phyloP scores from a whole-genome alignment of 2,113 vertebrate species.

The Passer montanus region DNA sequence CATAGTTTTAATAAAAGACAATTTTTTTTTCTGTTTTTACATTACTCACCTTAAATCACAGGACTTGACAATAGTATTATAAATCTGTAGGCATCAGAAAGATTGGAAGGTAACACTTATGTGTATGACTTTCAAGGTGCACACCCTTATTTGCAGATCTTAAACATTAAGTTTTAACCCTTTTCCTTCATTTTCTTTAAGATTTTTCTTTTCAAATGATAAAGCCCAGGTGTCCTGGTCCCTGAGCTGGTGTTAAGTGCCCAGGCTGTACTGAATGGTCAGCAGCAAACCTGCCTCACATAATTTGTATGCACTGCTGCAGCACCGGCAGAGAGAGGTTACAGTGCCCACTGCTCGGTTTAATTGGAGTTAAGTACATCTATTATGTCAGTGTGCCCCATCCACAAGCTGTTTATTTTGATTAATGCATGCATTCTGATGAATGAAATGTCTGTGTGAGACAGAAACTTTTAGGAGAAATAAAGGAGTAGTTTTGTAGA shows the following conservation, averaged over 20 bases:
- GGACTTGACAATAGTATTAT: not conserved
- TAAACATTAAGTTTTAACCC: not conserved
- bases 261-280: not conserved
- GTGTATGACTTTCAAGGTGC: not conserved
- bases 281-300: not conserved
- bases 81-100: not conserved
- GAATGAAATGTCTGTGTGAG: not conserved
- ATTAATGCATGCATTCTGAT: conserved; percentile 48
- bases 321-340: not conserved
- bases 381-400: conserved; percentile 21
- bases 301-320: conserved; percentile 51
- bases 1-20: not conserved
- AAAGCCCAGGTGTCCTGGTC: not conserved
- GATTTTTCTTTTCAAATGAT: not conserved
- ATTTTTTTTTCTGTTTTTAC: not conserved
- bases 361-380: conserved; percentile 72
- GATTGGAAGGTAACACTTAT: not conserved
- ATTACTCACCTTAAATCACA: not conserved
- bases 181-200: not conserved
- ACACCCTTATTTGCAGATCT: not conserved
- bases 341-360: conserved; percentile 55
- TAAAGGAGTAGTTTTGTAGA: not conserved
- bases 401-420: conserved; percentile 62
- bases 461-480: not conserved
- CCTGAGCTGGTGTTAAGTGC: not conserved